Evolutionary conservation across 2,113 vertebrate genomes (phyloP).

Genomic region (Octodon degus): DNA sequence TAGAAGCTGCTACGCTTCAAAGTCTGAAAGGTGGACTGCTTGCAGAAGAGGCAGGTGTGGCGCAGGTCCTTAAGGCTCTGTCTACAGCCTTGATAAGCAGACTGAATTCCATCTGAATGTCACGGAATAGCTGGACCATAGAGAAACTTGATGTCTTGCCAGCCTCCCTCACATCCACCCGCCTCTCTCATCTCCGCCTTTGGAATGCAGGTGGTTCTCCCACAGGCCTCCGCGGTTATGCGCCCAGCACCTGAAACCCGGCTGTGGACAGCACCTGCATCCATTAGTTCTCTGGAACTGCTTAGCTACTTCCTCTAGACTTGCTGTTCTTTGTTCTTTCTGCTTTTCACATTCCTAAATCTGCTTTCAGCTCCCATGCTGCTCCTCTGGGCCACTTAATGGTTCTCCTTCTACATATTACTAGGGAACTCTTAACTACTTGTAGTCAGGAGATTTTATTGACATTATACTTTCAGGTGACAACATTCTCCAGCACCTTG

Average conservation of each 20-base stretch:
- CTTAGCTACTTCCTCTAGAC: background rate
- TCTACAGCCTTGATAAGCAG: background rate
- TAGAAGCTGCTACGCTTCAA: background rate
- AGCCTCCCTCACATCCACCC: background rate
- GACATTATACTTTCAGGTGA: constrained; percentile 30
- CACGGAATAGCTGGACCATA: background rate
- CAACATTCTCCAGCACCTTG: background rate
- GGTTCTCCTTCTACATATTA: background rate
- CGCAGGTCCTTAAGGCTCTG: background rate
- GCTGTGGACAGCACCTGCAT: background rate
- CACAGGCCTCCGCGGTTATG: background rate
- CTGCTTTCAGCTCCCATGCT: background rate
- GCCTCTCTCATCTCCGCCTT: background rate
- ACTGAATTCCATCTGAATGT: background rate
- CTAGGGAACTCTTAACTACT: background rate
- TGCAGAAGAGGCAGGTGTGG: background rate
- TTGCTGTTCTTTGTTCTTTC: background rate
- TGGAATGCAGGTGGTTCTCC: constrained; percentile 33
- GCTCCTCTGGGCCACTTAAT: background rate
- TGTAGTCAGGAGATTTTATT: background rate
- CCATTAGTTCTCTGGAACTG: background rate
- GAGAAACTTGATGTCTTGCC: constrained; percentile 45
- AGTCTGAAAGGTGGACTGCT: background rate
- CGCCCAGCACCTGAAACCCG: background rate
- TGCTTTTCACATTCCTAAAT: background rate